A percentile compares a stretch with the other conserved stretches of the same genome.
phyloP scores from a whole-genome alignment of 1,140 invertebrate genomes.

The Macrobrachium nipponense region DNA sequence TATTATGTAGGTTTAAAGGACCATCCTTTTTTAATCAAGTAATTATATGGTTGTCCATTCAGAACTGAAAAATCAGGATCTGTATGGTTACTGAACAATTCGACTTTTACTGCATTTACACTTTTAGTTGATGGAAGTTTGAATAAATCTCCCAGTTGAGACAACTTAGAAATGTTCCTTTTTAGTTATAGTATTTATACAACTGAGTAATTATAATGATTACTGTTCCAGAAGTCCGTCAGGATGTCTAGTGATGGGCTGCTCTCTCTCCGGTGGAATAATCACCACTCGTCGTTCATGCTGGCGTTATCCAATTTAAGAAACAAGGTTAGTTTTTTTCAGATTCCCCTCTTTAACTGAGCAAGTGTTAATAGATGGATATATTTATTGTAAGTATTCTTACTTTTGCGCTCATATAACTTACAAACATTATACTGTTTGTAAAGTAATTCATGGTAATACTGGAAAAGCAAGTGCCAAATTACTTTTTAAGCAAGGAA shows the following conservation, averaged over 20 bases:
- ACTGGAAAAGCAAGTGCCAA: no score
- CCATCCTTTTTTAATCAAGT: no score
- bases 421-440: no score
- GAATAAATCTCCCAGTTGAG: no score
- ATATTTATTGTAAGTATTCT: not conserved
- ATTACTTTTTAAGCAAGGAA: no score
- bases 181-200: not conserved
- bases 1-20: no score
- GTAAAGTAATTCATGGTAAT: no score
- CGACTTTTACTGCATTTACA: no score
- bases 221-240: not conserved
- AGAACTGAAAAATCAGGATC: no score
- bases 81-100: no score
- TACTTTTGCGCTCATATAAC: not conserved
- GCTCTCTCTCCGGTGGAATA: conserved; percentile 53
- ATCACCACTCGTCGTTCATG: conserved; percentile 46
- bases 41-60: no score
- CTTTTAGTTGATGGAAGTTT: no score
- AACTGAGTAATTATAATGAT: not conserved
- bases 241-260: conserved; percentile 47
- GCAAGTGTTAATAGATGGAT: not conserved
- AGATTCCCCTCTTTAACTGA: not conserved
- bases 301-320: conserved; percentile 31
- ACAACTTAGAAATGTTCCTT: not conserved
- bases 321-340: conserved; percentile 33